Base-by-base conservation (phyloP, 2,113 vertebrate genomes). In the Promerops cafer region DNA sequence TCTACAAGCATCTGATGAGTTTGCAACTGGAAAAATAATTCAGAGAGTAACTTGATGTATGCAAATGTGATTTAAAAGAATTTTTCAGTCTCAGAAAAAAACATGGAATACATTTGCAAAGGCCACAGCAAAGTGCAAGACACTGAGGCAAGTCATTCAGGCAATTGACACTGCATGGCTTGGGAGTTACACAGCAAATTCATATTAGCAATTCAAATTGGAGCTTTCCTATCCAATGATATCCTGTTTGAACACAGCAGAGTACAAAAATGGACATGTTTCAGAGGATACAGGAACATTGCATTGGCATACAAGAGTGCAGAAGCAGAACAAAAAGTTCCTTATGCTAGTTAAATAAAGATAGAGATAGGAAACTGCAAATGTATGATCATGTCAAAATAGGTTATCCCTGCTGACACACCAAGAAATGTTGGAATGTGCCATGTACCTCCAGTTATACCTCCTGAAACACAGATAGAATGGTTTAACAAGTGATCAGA, bases 131-230 rank as follows among this genome's bases (percentile, higher is more conserved):
- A 76, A 91, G 54, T 35, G 8, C 47, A 63, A 81, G 83, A 61
- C 70, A 68, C 7, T 28, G 35, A 90, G 22, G 23, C 31, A 90
- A 95, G 49, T 49, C 45, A 61, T 90, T 92, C 74, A 49, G 13
- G 61, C 53, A 91, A 27, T 30, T 89, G 49, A 81, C 53, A 76
- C 56, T 49, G 70, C 80, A 71, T 87, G 53, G 35, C 44, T 90
- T 68, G 35, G 61, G 90, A 89, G n/a, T 1, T 89, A 35, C 57
- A 71, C 0, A 0, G 49, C 16, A 94, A 88, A 93, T 53, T 90
- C 57, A 10, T 53, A 83, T 93, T 76, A 88, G 53, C 53, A 95
- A 94, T 85, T 96, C 82, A 94, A 97, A 94, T 44, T 26, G 27
- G 20, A 96, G 74, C 21, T 79, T 79, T 83, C 54, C 66, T 82